Conservation (phyloP, 1,140 invertebrate genomes). For the Triops cancriformis region DNA sequence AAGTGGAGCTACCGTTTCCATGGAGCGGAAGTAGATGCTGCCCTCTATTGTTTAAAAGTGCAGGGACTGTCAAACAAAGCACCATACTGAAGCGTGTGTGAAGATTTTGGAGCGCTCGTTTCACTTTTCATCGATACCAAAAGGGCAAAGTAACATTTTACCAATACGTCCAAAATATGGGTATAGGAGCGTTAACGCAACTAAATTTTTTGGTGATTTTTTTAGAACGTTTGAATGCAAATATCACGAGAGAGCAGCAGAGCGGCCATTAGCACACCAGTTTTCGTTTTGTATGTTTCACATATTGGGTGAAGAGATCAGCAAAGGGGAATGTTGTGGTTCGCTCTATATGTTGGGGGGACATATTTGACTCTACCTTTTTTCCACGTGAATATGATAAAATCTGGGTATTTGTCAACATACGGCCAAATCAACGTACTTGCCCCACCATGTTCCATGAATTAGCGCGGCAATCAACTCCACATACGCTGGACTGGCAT, state of each 20-base stretch:
- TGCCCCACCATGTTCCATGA: too few species aligned
- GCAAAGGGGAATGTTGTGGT: background rate
- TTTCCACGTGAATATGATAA: background rate
- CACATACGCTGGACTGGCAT: background rate
- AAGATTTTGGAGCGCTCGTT: background rate
- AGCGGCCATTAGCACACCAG: background rate
- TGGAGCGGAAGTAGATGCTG: background rate
- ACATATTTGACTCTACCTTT: background rate
- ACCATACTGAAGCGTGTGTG: constrained; percentile 5
- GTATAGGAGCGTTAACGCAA: background rate
- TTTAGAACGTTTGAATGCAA: background rate
- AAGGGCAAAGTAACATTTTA: background rate
- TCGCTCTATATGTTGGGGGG: background rate
- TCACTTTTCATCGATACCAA: background rate
- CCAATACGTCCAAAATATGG: background rate
- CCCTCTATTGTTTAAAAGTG: background rate
- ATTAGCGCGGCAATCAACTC: background rate
- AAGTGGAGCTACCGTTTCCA: background rate
- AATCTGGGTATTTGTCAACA: background rate
- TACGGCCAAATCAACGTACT: background rate
- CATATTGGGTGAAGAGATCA: background rate
- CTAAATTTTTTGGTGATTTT: background rate
- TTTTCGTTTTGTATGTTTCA: background rate
- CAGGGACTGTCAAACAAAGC: constrained; percentile 5
- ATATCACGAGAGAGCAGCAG: constrained; percentile 12